These are phyloP conservation scores for Catharus minimus DNA, from an alignment of 2,113 vertebrate genomes.

Conservation along the genomic window DNA sequence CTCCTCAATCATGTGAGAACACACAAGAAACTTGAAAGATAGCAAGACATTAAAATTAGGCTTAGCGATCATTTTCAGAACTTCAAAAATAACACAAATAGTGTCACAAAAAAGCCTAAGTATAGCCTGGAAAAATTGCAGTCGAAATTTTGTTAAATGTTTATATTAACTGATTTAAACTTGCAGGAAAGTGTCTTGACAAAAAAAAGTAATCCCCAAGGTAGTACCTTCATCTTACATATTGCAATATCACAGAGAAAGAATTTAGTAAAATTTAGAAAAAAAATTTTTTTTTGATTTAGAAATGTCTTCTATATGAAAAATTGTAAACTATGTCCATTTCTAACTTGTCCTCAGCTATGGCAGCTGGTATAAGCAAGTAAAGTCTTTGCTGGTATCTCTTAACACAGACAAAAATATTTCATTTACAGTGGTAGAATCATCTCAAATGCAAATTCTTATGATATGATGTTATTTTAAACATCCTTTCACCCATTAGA, in stretches of 20 bases:
- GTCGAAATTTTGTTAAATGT: not conserved
- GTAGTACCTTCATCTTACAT: not conserved
- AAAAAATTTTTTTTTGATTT: not conserved
- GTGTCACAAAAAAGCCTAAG: not conserved
- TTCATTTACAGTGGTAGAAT: not conserved
- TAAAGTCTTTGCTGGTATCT: not conserved
- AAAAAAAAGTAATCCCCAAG: not conserved
- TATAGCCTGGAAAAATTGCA: not conserved
- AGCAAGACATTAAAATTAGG: not conserved
- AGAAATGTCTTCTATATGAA: not conserved
- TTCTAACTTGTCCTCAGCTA: not conserved
- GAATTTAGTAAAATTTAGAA: not conserved
- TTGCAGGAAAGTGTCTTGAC: not conserved
- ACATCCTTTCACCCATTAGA: not conserved
- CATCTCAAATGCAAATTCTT: not conserved
- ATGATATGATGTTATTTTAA: not conserved
- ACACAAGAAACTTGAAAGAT: not conserved
- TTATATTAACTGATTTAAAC: not conserved
- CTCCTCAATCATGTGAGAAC: not conserved
- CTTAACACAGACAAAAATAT: not conserved
- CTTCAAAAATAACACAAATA: not conserved
- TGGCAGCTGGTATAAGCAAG: not conserved
- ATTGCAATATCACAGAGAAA: not conserved
- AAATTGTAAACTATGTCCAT: not conserved
- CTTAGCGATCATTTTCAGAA: not conserved